Base-by-base conservation (phyloP, 1,140 invertebrate genomes). In the Ephestia elutella region DNA sequence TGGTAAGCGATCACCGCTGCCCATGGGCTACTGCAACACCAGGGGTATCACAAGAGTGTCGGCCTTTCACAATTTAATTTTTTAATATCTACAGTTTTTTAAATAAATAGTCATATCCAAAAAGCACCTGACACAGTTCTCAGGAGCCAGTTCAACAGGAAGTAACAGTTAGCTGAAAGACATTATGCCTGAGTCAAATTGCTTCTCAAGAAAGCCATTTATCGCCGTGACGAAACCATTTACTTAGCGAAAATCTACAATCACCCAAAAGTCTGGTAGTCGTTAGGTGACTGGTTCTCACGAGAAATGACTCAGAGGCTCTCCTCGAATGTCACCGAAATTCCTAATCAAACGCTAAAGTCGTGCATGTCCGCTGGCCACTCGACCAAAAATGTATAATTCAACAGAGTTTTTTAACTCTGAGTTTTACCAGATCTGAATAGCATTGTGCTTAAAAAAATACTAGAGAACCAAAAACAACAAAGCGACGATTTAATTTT, bases 351-450 rank as follows among this genome's bases (percentile, higher is more conserved):
- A 86, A 86, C 73, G 77, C 77, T 66, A 81, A 82, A 87, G 75
- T 87, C 85, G 85, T 87, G 85, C 85, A 87, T 87, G 66, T 80
- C 85, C 74, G 70, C 66, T 70, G 77, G 71, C 63, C 76, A 71
- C 54, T 80, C 70, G 62, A 80, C 79, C 73, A 80, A 84, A 86
- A 86, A 86, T 79, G 65, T 69, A 63, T 70, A 74, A 62, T 73
- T 71, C 67, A 78, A 83, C 70, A 83, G n/a, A 44, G 13, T 44
- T 44, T 44, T 44, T 44, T 44, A 17, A 44, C 5, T 7, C 32
- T 28, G 25, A 32, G 11, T 8, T 44, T 38, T 9, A 44, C n/a
- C 15, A 44, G 38, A 2, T 15, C 7, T 44, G 38, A 44, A 44
- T 15, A 15, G 38, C n/a, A 15, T 44, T 10, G 13, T 1, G 38